Evolutionary conservation across 2,113 vertebrate genomes (phyloP), one percentile per base, ranked within the genome.

Genomic region (Hippocampus zosterae): DNA sequence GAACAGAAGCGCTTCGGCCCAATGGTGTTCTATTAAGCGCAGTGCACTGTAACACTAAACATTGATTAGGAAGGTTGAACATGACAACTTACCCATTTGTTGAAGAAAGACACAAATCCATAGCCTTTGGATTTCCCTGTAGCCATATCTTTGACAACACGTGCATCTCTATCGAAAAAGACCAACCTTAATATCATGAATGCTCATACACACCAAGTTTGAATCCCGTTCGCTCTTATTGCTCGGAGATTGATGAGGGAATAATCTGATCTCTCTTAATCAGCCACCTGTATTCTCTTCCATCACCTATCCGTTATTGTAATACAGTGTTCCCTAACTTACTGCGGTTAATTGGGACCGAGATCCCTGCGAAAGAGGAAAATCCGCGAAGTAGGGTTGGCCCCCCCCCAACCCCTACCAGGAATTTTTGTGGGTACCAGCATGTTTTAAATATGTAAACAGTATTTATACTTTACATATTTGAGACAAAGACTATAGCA

Each of bases 41-140:
- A n/a, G n/a, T n/a, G n/a, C n/a, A n/a, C n/a, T n/a, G n/a, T n/a
- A 46, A 4, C 21, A 46, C 1, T 1, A 27, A 21, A 40, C 40
- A 6, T 56, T 40, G 2, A 62, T 11, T 13, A 16, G 11, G 7
- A 9, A 67, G 13, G 18, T 67, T 21, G 3, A n/a, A 21, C 5
- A 68, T 0, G 12, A 44, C 29, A 40, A 79, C 92, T 92, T 80
- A 98, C 97, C 97, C 96, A 98, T 91, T 99, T 98, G 84, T 98
- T 97, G 92, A 98, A 98, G 92, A 99, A 99, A 84, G 97, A 98
- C 60, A 99, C 97, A 75, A 99, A 99, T 83, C 97, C 97, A 63
- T 99, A 98, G 84, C 97, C 97, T 89, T 98, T 99, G 65, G 97
- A 99, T 85, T 99, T 99, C 50, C 97, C 97, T 27, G 97, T 99